Base-by-base conservation (phyloP, 2,113 vertebrate species). In the Lichenostomus cassidix region DNA sequence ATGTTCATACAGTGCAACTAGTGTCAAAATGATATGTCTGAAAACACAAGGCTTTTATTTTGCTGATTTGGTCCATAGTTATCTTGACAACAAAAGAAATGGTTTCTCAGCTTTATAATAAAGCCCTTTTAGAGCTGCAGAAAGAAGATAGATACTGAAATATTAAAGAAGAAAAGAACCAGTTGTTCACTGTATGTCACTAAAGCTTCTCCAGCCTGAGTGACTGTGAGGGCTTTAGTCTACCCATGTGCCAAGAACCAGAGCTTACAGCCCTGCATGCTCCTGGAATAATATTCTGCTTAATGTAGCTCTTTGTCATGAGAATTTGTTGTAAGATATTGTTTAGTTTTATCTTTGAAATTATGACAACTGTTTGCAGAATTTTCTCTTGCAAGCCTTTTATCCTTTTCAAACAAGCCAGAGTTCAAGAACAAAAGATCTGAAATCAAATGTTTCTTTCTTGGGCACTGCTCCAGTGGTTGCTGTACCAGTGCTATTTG, bases 61-160 rank as follows among this genome's bases (percentile, higher is more conserved):
- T 55, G 24, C 44, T 50, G 46, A 64, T 90, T 76, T 86, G 31
- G 55, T 64, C 77, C 86, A 31, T 46, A 65, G 80, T 63, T 85
- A 55, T 65, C 63, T 50, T 88, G 87, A 73, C 79, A 93, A 76
- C 59, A 71, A 80, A 92, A 94, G 37, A 79, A 83, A 87, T 77
- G 42, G 28, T 70, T 94, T 73, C n/a, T 79, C 31, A 35, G 68
- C 42, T 91, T 77, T 52, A 22, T 71, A 20, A 83, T 76, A 20
- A 87, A 47, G n/a, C 58, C 9, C 5, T 77, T 88, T 71, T 22
- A 80, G 78, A 59, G 37, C 25, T 71, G 31, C 16, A 49, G 46
- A 65, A 44, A 47, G 39, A 79, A 64, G 44, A 87, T 9, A 52
- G 56, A 35, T 31, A 53, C 44, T 67, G 52, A 82, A 87, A 55